Conservation (phyloP, 2,113 vertebrate genomes). For the Sinocyclocheilus anophthalmus region DNA sequence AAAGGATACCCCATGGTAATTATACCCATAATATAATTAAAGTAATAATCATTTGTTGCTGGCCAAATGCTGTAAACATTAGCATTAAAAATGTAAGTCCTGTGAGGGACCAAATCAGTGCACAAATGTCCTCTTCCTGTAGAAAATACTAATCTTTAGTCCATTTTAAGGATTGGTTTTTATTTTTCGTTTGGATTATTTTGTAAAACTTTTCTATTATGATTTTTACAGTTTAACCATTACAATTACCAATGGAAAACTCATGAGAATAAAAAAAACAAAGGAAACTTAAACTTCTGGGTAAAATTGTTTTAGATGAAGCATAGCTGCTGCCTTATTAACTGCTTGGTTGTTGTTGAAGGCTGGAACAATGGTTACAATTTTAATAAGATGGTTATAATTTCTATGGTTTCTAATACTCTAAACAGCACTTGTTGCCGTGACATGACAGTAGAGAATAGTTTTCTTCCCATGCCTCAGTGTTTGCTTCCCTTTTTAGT, state of each 20-base stretch:
- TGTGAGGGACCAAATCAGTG: background rate
- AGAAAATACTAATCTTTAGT: background rate
- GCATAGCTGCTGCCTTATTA: background rate
- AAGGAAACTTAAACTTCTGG: background rate
- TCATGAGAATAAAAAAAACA: background rate
- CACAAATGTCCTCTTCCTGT: background rate
- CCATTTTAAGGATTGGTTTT: background rate
- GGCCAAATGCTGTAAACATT: no score
- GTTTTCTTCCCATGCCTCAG: background rate
- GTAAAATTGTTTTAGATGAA: background rate
- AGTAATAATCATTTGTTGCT: background rate
- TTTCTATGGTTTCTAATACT: background rate
- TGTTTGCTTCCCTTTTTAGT: conserved; percentile 56
- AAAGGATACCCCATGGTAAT: no score
- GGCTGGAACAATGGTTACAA: background rate
- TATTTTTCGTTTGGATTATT: background rate
- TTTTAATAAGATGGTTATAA: background rate
- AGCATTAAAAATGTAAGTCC: no score
- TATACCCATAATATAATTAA: background rate
- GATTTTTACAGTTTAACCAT: no score
- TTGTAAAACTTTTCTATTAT: no score
- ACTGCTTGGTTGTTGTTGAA: background rate
- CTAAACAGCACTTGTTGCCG: conserved; percentile 18
- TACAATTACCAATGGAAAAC: background rate
- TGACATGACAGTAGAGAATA: background rate